Percentiles rank a stretch among this genome's conserved stretches.
phyloP scores from a whole-genome alignment of 2,888 invertebrate species.

The Luperina nickerlii region DNA sequence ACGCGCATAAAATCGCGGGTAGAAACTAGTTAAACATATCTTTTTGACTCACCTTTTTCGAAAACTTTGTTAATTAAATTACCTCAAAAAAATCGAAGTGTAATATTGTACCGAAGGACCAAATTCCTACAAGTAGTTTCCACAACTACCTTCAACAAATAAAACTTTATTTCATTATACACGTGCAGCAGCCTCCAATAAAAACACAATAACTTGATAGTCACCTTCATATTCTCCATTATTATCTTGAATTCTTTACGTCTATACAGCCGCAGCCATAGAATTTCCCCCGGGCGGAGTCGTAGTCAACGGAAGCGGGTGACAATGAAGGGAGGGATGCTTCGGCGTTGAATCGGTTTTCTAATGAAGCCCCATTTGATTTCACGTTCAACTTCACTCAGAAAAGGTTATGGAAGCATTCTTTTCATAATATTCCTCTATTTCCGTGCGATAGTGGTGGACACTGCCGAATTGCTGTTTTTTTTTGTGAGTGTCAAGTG shows the following conservation, averaged over 20 bases:
- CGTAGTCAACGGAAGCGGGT: slow-evolving; percentile 60
- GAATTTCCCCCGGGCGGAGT: slow-evolving; percentile 49
- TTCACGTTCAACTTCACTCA: slow-evolving; percentile 53
- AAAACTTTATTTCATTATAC: slow-evolving; percentile 14
- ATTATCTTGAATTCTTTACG: slow-evolving; percentile 49
- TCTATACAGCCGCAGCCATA: slow-evolving; percentile 36
- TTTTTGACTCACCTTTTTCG: not conserved
- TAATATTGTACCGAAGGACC: slow-evolving; percentile 1
- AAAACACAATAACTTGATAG: slow-evolving; percentile 37
- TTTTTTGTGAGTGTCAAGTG: not conserved
- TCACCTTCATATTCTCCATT: slow-evolving; percentile 40
- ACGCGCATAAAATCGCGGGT: not conserved
- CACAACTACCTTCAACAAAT: not conserved
- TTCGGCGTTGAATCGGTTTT: slow-evolving; percentile 57
- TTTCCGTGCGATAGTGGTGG: not conserved
- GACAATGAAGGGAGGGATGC: slow-evolving; percentile 62
- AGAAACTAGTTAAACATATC: not conserved
- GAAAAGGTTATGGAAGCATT: slow-evolving; percentile 28
- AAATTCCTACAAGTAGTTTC: not conserved
- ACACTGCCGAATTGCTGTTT: not conserved
- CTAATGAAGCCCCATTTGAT: slow-evolving; percentile 67
- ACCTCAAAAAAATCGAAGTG: not conserved
- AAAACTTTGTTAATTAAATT: not conserved
- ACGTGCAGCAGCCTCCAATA: slow-evolving; percentile 4
- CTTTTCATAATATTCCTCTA: slow-evolving; percentile 31